Percentiles rank a stretch among this genome's conserved stretches.
These are phyloP conservation scores for Lethenteron reissneri DNA, from an alignment of 2,113 vertebrate species.

Conservation along the genomic window DNA sequence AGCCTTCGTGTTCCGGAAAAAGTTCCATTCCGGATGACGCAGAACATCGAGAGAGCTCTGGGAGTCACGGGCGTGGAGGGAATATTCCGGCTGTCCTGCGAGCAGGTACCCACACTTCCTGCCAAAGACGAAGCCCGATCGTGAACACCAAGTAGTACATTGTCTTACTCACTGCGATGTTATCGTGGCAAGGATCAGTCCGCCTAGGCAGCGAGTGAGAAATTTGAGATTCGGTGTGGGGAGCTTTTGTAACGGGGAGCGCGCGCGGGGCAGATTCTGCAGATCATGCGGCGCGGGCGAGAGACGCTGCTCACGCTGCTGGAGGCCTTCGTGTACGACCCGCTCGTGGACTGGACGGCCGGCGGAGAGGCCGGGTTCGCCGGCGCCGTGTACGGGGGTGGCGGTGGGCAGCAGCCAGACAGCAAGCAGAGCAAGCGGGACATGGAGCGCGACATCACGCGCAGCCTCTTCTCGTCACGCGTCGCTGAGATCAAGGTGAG, in stretches of 20 bases:
- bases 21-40: conserved; percentile 93
- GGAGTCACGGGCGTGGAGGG: conserved; percentile 92
- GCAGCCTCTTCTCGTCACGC: conserved; percentile 82
- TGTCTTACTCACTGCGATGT: background rate
- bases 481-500: conserved; percentile 88
- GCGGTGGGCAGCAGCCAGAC: conserved; percentile 84
- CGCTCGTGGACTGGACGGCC: conserved; percentile 92
- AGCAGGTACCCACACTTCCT: conserved; percentile 36
- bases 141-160: too few relatives aligned
- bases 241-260: too few relatives aligned
- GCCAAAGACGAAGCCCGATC: too few relatives aligned
- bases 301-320: conserved; percentile 77
- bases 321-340: conserved; percentile 93
- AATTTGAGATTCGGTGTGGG: too few relatives aligned
- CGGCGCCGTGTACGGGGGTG: conserved; percentile 69
- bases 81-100: conserved; percentile 87
- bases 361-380: conserved; percentile 89
- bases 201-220: too few relatives aligned
- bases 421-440: conserved; percentile 91
- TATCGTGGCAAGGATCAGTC: too few relatives aligned
- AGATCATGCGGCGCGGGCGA: conserved; percentile 83
- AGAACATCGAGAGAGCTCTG: conserved; percentile 81
- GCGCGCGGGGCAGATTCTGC: conserved; percentile 38
- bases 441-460: conserved; percentile 93
- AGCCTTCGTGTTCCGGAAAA: conserved; percentile 90